Evolutionary conservation across 2,888 invertebrate genomes (phyloP).

Genomic region (Laspeyria flexula): DNA sequence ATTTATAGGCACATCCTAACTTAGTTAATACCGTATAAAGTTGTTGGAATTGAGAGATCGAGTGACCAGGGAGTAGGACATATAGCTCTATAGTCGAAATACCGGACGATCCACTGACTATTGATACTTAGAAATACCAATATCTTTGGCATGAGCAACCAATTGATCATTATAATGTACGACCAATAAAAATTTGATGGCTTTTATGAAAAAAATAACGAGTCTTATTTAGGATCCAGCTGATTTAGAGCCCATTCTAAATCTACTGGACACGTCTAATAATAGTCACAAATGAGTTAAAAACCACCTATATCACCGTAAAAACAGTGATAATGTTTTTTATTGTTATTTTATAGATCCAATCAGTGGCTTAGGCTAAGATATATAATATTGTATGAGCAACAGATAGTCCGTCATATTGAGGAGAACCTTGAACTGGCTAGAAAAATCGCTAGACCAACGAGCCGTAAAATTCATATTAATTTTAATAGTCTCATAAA

Average conservation of each 20-base stretch:
- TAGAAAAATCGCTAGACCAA: constrained; percentile 22
- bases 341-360: constrained; percentile 31
- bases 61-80: constrained; percentile 22
- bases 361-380: constrained; percentile 20
- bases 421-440: constrained; percentile 8
- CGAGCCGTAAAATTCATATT: constrained; percentile 24
- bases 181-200: constrained; percentile 28
- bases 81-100: constrained; percentile 14
- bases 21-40: constrained; percentile 75
- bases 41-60: constrained; percentile 56
- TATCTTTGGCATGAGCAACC: constrained; percentile 14
- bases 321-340: constrained; percentile 30
- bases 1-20: constrained; percentile 74
- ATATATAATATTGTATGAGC: constrained; percentile 13
- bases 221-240: constrained; percentile 31
- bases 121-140: constrained; percentile 7
- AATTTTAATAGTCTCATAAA: constrained; percentile 39
- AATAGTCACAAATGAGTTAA: constrained; percentile 20
- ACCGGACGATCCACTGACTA: not conserved
- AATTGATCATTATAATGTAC: constrained; percentile 10
- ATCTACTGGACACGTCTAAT: constrained; percentile 13
- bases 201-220: constrained; percentile 16
- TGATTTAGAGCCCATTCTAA: constrained; percentile 27
- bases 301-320: constrained; percentile 15
- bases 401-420: constrained; percentile 10